A percentile compares a stretch with the other conserved stretches of the same genome.
Conservation (phyloP, 1,140 invertebrate genomes). For the Oscheius sp. region DNA sequence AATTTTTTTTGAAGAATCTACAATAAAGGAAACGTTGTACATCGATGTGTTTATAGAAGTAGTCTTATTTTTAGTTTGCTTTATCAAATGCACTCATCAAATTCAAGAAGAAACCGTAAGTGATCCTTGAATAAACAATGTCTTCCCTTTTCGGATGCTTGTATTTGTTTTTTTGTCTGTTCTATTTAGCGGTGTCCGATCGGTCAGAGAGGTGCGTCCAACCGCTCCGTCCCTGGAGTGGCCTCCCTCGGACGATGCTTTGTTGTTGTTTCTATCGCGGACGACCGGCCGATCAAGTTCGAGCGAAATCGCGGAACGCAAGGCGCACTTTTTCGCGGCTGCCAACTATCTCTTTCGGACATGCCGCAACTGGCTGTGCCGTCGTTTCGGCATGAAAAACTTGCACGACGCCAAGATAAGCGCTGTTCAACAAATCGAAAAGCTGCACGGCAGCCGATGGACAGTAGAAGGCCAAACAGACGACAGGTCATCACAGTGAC, state of each 20-base stretch:
- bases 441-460: neutral
- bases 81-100: no score
- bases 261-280: slow-evolving; percentile 5
- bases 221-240: no score
- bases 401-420: neutral
- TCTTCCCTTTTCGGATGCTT: no score
- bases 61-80: no score
- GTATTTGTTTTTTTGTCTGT: no score
- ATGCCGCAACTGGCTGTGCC: slow-evolving; percentile 8
- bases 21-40: no score
- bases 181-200: no score
- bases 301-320: slow-evolving; percentile 10
- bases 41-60: no score
- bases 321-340: slow-evolving; percentile 6
- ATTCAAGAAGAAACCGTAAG: no score
- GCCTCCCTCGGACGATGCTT: neutral
- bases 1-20: no score
- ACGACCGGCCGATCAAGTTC: neutral
- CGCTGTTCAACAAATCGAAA: slow-evolving; percentile 8
- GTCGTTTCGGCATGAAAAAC: slow-evolving; percentile 1
- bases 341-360: slow-evolving; percentile 13
- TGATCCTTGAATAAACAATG: no score
- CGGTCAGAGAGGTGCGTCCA: no score
- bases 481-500: neutral
- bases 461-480: neutral